A percentile compares a stretch with the other conserved stretches of the same genome.
Conservation (phyloP, 2,888 invertebrate species). For the Latrodectus hesperus region DNA sequence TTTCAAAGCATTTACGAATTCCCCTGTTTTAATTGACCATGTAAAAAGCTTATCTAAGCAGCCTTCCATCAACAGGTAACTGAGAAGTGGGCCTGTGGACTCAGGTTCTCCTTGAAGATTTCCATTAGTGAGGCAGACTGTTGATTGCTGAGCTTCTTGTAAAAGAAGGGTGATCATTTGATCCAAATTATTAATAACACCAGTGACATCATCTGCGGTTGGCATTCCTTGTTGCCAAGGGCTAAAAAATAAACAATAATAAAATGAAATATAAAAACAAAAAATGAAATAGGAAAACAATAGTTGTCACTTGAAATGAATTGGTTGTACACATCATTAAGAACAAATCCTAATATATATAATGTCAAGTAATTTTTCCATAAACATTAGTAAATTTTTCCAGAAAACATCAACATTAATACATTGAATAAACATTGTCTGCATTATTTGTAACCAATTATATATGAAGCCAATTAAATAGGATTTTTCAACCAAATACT, state of each 20-base stretch:
- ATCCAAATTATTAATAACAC: constrained; percentile 92
- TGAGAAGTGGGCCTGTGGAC: constrained; percentile 80
- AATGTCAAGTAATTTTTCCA: too few species aligned
- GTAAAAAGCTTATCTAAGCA: constrained; percentile 88
- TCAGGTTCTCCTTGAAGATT: constrained; percentile 31
- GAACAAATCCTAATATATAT: not conserved
- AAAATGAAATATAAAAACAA: not conserved
- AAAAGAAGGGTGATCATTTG: constrained; percentile 90
- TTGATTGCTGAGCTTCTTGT: constrained; percentile 80
- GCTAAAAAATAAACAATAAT: constrained; percentile 4
- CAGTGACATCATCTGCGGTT: constrained; percentile 86
- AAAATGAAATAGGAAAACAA: not conserved
- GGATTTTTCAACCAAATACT: too few species aligned
- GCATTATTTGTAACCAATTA: too few species aligned
- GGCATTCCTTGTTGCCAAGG: constrained; percentile 39
- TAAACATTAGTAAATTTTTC: too few species aligned
- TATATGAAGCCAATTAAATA: too few species aligned
- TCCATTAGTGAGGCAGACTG: constrained; percentile 24
- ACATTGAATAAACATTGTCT: too few species aligned
- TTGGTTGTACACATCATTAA: too few species aligned
- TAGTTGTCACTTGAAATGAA: not conserved
- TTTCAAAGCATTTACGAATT: constrained; percentile 88
- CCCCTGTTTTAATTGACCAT: constrained; percentile 89
- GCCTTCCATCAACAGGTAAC: constrained; percentile 88
- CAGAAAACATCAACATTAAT: too few species aligned